Percentiles rank a stretch among this genome's conserved stretches.
Evolutionary conservation across 2,888 invertebrate genomes (phyloP).

Genomic region (Lochmaea capreae): DNA sequence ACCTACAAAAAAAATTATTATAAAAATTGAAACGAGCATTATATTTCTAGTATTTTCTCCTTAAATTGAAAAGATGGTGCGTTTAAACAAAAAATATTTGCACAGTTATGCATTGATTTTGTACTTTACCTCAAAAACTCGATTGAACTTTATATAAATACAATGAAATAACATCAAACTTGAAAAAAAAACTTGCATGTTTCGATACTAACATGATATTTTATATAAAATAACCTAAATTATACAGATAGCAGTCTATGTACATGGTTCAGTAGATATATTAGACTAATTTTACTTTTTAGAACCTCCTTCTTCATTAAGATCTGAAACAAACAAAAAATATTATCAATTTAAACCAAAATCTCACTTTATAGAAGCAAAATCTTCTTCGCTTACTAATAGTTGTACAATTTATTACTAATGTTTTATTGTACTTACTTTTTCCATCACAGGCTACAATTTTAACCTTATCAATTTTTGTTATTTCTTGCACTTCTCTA

Average conservation of each 20-base stretch:
- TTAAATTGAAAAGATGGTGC: too few relatives aligned
- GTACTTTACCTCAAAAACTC: background rate
- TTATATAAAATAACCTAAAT: slow-evolving; percentile 8
- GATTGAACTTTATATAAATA: background rate
- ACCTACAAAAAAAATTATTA: background rate
- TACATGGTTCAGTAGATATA: slow-evolving; percentile 11
- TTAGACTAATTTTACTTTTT: slow-evolving; percentile 52
- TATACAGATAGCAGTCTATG: slow-evolving; percentile 23
- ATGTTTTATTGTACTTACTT: slow-evolving; percentile 67
- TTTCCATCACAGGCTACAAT: slow-evolving; percentile 98
- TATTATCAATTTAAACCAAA: slow-evolving; percentile 5
- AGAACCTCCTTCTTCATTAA: slow-evolving; percentile 60
- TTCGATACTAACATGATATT: background rate
- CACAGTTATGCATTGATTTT: too few relatives aligned
- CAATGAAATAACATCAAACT: background rate
- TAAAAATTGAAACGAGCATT: background rate
- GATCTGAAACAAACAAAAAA: slow-evolving; percentile 56
- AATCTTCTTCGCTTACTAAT: too few relatives aligned
- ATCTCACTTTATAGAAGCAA: background rate
- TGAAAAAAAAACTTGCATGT: background rate
- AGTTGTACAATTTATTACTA: too few relatives aligned
- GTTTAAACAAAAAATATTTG: too few relatives aligned
- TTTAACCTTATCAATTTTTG: slow-evolving; percentile 94
- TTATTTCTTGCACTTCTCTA: slow-evolving; percentile 92
- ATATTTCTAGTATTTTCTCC: too few relatives aligned